Base-by-base conservation (phyloP, 2,888 invertebrate species). In the Drosophila algonquin region DNA sequence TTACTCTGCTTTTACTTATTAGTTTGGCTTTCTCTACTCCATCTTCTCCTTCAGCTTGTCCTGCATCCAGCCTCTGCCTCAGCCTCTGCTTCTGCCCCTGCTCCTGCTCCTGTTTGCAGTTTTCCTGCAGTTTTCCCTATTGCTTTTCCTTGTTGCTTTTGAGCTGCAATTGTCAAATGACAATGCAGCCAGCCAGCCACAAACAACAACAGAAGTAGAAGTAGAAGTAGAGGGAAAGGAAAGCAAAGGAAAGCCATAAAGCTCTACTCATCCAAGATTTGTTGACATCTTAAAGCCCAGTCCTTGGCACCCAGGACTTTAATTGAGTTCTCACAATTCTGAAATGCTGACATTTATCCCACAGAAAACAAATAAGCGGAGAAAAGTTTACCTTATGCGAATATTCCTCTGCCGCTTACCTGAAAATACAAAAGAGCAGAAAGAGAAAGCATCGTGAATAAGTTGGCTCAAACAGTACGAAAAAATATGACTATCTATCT, bases 161-260 rank as follows among this genome's bases (percentile, higher is more conserved):
- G 50, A 73, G 57, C 51, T 73, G 75, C 74, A 73, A 56, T 72
- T 73, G 73, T 64, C 72, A 73, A 64, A 56, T 63, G 63, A 40
- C 63, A 54, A 57, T 54, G 73, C 71, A 72, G 46, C 21, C 44
- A 46, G 57, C 24, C 32, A 10, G 9, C 12, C 12, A 44, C 7
- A 52, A 59, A 52, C 46, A 46, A n/a, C 48, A 21, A 24, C 24
- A 50, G 14, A 24, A 9, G 21, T 2, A 3, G 24, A 24, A 24
- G 30, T 40, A 53, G 32, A 57, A 40, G 46, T 18, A 18, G 5
- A n/a, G n/a, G n/a, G n/a, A n/a, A 40, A 1, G 27, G 27, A 27
- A 27, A 27, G 27, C 27, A 27, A 40, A 40, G 14, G 40, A 40
- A 40, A 40, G 40, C 40, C 40, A 40, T 40, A 40, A 40, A 40